Base-by-base conservation (phyloP, 2,113 vertebrate species). In the Noturus placidus region DNA sequence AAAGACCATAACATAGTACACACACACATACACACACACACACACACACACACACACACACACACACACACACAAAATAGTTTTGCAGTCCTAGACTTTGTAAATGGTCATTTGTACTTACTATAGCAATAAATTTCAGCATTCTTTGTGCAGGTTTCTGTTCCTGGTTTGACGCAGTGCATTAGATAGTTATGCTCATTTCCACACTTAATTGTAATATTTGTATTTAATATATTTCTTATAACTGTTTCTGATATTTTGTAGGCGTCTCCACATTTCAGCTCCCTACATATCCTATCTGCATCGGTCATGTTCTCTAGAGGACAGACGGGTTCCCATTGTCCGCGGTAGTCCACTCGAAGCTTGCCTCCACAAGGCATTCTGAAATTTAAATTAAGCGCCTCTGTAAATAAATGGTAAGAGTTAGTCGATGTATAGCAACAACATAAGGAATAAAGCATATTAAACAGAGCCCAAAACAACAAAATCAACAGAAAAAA, bases 331-430 rank as follows among this genome's bases (percentile, higher is more conserved):
- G 52, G 52, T 69, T 92, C 54, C 91, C 87, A 91, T 0, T 2
- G 0, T 20, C 19, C 20, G 13, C 0, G 0, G 79, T 92, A 91
- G 0, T 17, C 27, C 42, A 95, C 86, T 9, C 0, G 0, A 46
- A 95, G 72, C 0, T 27, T 0, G 3, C 94, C 94, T 1, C 94
- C 92, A 38, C 94, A 93, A 0, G 5, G 13, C n/a, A 77, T 0
- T 9, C 85, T 30, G 0, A 86, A 77, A 0, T 2, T 83, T 5
- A 93, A 89, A 1, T 52, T 0, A 1, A 93, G 0, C 5, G 6
- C 5, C 2, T 6, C 89, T 90, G 80, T 17, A 84, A 80, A 67
- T 13, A 74, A 88, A 54, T 22, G 52, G 10, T 35, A 77, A 9
- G 11, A 59, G 9, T 11, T 63, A n/a, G 1, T 42, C 8, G 14